Conservation (phyloP, 2,888 invertebrate genomes). For the Xestia rhomboidea region DNA sequence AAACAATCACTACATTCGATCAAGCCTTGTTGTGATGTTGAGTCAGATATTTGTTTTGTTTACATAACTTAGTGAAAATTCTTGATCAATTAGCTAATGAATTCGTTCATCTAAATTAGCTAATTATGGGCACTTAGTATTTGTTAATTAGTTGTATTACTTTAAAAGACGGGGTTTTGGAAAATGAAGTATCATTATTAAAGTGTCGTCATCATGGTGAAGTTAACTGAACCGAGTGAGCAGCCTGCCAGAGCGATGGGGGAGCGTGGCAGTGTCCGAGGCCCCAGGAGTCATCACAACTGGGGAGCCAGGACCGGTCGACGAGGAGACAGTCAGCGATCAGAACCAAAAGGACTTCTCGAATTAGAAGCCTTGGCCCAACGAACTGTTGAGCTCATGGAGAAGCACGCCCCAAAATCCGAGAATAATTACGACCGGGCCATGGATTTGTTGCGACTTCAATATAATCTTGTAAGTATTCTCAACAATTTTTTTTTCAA, state of each 20-base stretch:
- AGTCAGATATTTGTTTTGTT: conserved; percentile 31
- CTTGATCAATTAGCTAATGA: conserved; percentile 34
- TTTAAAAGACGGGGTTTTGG: conserved; percentile 30
- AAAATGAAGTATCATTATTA: conserved; percentile 23
- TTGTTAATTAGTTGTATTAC: conserved; percentile 24
- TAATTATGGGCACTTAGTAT: conserved; percentile 36
- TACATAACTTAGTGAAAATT: conserved; percentile 11
- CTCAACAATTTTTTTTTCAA: neutral
- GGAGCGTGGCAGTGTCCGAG: conserved; percentile 54
- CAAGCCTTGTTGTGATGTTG: conserved; percentile 13
- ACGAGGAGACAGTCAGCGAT: conserved; percentile 48
- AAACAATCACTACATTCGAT: conserved; percentile 44
- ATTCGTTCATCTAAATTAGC: conserved; percentile 28
- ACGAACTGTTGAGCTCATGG: conserved; percentile 73
- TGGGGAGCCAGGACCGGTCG: conserved; percentile 71
- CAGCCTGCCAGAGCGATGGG: conserved; percentile 62
- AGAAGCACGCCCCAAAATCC: conserved; percentile 69
- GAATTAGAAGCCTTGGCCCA: conserved; percentile 72
- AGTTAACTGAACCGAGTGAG: conserved; percentile 65
- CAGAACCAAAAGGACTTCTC: conserved; percentile 71
- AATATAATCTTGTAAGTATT: conserved; percentile 77
- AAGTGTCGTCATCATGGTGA: conserved; percentile 73
- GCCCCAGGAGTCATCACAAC: conserved; percentile 67
- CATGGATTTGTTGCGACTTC: conserved; percentile 77
- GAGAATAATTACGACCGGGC: conserved; percentile 68